A percentile compares a stretch with the other conserved stretches of the same genome.
Conservation (phyloP, 2,888 invertebrate genomes). For the Sesia bembeciformis region DNA sequence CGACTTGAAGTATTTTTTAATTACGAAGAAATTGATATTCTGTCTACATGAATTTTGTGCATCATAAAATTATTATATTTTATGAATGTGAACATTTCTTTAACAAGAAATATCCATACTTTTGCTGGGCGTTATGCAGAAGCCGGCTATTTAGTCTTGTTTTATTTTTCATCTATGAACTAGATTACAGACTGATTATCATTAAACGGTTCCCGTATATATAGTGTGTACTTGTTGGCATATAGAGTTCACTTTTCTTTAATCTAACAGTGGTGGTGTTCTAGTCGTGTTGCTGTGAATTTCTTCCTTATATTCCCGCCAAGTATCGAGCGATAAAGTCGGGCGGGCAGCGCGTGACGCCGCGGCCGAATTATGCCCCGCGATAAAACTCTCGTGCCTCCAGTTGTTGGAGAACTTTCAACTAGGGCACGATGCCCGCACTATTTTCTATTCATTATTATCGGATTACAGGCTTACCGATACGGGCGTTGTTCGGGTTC, state of each 20-base stretch:
- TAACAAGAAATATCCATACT: no score
- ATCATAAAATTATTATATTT: no score
- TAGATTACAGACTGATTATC: no score
- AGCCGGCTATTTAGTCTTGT: no score
- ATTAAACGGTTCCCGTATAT: no score
- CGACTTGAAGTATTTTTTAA: not conserved
- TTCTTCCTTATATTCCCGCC: conserved; percentile 29
- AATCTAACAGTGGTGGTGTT: no score
- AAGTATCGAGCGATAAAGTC: conserved; percentile 45
- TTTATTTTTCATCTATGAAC: no score
- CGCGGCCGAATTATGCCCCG: conserved; percentile 47
- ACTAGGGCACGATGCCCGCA: conserved; percentile 39
- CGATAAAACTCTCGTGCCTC: conserved; percentile 52
- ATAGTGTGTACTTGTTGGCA: no score
- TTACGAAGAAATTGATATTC: not conserved
- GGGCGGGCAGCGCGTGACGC: conserved; percentile 47
- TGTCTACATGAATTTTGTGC: no score
- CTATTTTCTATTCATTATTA: conserved; percentile 62
- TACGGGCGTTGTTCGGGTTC: conserved; percentile 32
- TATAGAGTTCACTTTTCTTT: no score
- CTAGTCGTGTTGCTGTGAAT: conserved; percentile 20
- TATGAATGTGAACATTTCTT: no score
- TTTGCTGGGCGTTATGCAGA: no score
- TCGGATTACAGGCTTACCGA: conserved; percentile 50
- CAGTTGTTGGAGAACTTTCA: conserved; percentile 38